Evolutionary conservation across 2,888 invertebrate species (phyloP), one percentile per base, ranked within the genome.

Genomic region (Acleris literana): DNA sequence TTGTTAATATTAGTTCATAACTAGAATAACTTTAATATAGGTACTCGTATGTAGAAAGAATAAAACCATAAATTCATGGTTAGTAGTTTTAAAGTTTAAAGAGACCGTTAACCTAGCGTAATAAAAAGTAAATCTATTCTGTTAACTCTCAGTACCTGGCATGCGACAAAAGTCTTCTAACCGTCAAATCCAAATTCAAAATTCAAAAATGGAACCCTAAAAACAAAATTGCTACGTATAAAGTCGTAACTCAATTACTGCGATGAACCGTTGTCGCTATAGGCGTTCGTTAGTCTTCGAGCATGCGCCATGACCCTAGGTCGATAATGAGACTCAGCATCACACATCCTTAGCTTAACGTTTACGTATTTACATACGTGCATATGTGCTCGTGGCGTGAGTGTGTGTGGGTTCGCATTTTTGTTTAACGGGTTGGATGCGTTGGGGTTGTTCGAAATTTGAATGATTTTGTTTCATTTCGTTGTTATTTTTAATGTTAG

Each of bases 261-360:
- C 83, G 88, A 90, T 90, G 92, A 90, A 90, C 89, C 90, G 84
- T 87, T 88, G 90, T 90, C 90, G 90, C 90, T 87, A 88, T 91
- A 90, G 90, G 88, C 88, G 84, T 90, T 92, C 90, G 91, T 90
- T 91, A 91, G 82, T 81, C 82, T 80, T 80, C 86, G 92, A 88
- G 93, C 93, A 93, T 93, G 93, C 93, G 93, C 93, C 83, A 83
- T 90, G 93, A 93, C 93, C 93, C 81, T 83, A 91, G 93, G 93
- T 93, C 93, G 93, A 93, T 93, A 93, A 93, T 93, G 93, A 93
- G 86, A 83, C 84, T 80, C 84, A 86, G 84, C 91, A 89, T 90
- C 91, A 91, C 92, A 92, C 92, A 92, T 90, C 88, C 91, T 90
- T 86, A 88, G 87, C 87, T 90, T 90, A 90, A 87, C 90, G 84